Conservation (phyloP, 2,888 invertebrate species). For the Aspidiotus destructor region DNA sequence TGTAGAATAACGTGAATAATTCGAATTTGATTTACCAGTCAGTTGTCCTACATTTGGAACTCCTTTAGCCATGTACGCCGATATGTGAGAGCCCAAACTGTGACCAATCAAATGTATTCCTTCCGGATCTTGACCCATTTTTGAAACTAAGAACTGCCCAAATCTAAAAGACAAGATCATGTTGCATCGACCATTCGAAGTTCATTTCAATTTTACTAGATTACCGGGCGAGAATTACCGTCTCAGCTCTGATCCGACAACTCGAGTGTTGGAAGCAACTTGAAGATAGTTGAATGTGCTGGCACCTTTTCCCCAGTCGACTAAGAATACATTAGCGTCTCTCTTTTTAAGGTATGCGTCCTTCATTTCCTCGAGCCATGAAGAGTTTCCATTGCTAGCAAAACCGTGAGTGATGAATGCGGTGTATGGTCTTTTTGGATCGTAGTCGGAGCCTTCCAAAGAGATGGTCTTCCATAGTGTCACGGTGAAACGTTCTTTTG, state of each 20-base stretch:
- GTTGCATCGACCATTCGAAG: too few species aligned
- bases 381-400: constrained; percentile 50
- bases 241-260: constrained; percentile 40
- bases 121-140: constrained; percentile 42
- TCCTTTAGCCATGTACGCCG: constrained; percentile 48
- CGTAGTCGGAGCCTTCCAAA: constrained; percentile 51
- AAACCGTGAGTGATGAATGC: constrained; percentile 56
- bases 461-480: constrained; percentile 36
- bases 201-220: too few species aligned
- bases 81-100: constrained; percentile 55
- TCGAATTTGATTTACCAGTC: constrained; percentile 43
- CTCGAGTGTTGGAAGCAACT: constrained; percentile 40
- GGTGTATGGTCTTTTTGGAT: constrained; percentile 42
- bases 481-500: constrained; percentile 34
- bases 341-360: constrained; percentile 50
- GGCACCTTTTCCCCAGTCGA: constrained; percentile 56
- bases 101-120: constrained; percentile 53
- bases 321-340: constrained; percentile 53
- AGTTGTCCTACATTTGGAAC: constrained; percentile 47
- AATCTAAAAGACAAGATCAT: constrained; percentile 42
- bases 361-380: constrained; percentile 53
- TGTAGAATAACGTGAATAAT: background rate
- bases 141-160: constrained; percentile 44
- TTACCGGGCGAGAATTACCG: constrained; percentile 41
- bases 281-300: constrained; percentile 51